Evolutionary conservation across 2,113 vertebrate genomes (phyloP).

Genomic region (Etheostoma cragini): DNA sequence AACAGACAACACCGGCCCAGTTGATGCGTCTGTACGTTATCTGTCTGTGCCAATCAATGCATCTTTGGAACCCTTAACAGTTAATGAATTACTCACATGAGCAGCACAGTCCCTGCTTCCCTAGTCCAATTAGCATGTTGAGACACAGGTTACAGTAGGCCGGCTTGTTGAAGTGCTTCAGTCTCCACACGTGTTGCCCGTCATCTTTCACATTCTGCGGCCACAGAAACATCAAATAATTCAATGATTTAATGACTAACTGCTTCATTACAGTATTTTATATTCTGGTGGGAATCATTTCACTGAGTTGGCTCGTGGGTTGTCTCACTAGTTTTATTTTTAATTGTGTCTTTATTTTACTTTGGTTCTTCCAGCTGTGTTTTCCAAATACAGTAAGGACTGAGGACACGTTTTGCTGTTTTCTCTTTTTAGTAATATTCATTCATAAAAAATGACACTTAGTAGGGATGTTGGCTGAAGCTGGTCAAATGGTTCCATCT

Average conservation of each 20-base stretch:
- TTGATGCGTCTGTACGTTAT: too few relatives aligned
- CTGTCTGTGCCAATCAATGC: background rate
- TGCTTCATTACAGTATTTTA: background rate
- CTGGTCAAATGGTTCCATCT: slow-evolving; percentile 66
- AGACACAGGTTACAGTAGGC: slow-evolving; percentile 97
- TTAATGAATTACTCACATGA: slow-evolving; percentile 87
- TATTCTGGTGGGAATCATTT: background rate
- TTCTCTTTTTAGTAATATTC: background rate
- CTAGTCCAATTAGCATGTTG: slow-evolving; percentile 95
- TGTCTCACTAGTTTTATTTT: background rate
- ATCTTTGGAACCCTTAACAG: background rate
- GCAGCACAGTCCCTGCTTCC: slow-evolving; percentile 95
- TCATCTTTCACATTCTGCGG: slow-evolving; percentile 96
- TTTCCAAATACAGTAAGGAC: background rate
- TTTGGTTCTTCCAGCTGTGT: background rate
- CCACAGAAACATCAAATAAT: background rate
- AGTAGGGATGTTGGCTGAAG: background rate
- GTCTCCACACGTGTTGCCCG: slow-evolving; percentile 94
- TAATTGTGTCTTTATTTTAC: background rate
- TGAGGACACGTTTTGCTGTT: background rate
- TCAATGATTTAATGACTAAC: background rate
- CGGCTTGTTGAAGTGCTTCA: slow-evolving; percentile 97
- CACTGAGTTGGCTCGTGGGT: background rate
- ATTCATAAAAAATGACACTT: slow-evolving; percentile 57
- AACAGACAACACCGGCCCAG: background rate